Evolutionary conservation across 2,113 vertebrate genomes (phyloP).

Genomic region (Panthera tigris): DNA sequence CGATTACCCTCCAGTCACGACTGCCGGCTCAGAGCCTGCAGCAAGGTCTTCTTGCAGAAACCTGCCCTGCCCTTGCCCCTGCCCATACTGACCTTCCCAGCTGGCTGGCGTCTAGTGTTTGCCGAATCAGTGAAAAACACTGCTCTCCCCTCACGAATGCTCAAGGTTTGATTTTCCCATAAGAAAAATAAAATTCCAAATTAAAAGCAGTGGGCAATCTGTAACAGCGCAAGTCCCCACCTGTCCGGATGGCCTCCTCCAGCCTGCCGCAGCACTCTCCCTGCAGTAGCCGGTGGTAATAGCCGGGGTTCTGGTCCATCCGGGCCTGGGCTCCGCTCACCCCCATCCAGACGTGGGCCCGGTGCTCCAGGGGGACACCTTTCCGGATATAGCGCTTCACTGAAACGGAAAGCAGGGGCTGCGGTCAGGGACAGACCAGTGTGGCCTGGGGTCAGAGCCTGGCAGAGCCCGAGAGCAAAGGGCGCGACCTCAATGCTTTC

Average conservation of each 20-base stretch:
- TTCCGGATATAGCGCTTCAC: constrained; percentile 98
- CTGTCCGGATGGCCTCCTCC: constrained; percentile 92
- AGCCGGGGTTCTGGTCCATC: constrained; percentile 91
- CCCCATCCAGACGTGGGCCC: constrained; percentile 93
- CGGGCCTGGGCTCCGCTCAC: constrained; percentile 93
- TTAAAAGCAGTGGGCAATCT: too few species aligned
- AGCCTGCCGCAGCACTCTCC: constrained; percentile 88
- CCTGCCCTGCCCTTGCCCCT: too few species aligned
- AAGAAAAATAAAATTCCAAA: not conserved
- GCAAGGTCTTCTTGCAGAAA: too few species aligned
- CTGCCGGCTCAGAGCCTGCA: not conserved
- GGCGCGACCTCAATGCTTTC: too few species aligned
- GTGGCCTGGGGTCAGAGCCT: not conserved
- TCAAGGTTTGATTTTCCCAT: not conserved
- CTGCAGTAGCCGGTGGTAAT: constrained; percentile 91
- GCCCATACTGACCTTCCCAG: not conserved
- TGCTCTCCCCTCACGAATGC: not conserved
- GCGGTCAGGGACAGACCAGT: not conserved
- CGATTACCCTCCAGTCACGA: not conserved
- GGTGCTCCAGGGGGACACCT: constrained; percentile 93
- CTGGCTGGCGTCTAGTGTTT: not conserved
- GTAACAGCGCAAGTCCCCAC: constrained; percentile 75
- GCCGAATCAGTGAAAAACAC: not conserved
- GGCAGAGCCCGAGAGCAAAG: too few species aligned
- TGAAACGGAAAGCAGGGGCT: constrained; percentile 65